These are phyloP conservation scores for Neoaliturus tenellus DNA, from an alignment of 2,888 invertebrate species.

Conservation along the genomic window DNA sequence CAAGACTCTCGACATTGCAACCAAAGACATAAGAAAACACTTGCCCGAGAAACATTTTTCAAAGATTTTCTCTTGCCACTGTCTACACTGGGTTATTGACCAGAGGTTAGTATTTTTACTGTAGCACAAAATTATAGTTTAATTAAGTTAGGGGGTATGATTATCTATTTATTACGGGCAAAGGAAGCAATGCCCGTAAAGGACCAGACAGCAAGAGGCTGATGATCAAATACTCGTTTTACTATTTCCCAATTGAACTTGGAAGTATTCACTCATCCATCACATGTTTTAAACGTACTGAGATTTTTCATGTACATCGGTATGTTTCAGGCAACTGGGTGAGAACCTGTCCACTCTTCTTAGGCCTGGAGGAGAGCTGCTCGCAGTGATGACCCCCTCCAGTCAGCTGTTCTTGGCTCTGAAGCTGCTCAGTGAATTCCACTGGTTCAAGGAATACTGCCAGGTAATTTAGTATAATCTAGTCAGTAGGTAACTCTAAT, in stretches of 20 bases:
- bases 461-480: too few species aligned
- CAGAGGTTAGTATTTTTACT: constrained; percentile 4
- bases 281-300: too few species aligned
- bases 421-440: constrained; percentile 13
- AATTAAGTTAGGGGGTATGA: too few species aligned
- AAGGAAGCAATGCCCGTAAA: too few species aligned
- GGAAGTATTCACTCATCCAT: too few species aligned
- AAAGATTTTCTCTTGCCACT: constrained; percentile 40
- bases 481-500: too few species aligned
- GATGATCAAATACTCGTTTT: too few species aligned
- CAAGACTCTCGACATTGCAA: constrained; percentile 20
- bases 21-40: constrained; percentile 39
- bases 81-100: constrained; percentile 37
- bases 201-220: too few species aligned
- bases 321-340: constrained; percentile 23
- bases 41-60: constrained; percentile 37
- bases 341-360: constrained; percentile 23
- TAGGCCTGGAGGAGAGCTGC: constrained; percentile 27
- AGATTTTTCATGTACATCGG: too few species aligned
- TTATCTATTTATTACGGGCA: too few species aligned
- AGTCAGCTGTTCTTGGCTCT: constrained; percentile 41
- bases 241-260: too few species aligned
- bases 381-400: constrained; percentile 41
- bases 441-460: constrained; percentile 40
- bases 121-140: too few species aligned